These are phyloP conservation scores for Spheniscus mendiculus DNA, from an alignment of 2,113 vertebrate genomes.

Conservation along the genomic window DNA sequence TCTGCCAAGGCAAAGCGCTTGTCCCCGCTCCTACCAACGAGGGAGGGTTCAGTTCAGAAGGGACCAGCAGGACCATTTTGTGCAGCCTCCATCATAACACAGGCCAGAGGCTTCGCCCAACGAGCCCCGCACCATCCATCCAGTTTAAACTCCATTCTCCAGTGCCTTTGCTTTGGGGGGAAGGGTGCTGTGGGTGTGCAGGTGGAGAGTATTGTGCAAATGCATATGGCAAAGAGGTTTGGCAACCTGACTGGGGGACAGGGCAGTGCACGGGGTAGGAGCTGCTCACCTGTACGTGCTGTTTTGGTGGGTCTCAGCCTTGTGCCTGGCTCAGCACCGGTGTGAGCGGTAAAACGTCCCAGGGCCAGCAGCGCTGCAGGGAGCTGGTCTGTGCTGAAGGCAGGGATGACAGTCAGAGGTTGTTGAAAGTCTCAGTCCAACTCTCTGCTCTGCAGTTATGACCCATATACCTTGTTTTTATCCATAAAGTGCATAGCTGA, in stretches of 20 bases:
- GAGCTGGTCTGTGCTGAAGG: not conserved
- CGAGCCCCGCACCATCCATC: fast-evolving
- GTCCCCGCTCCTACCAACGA: fast-evolving
- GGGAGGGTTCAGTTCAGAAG: not conserved
- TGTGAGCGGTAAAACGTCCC: fast-evolving
- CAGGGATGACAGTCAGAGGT: not conserved
- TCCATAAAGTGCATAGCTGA: not conserved
- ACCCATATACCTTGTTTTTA: not conserved
- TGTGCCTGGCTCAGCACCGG: not conserved
- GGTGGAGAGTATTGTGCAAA: fast-evolving
- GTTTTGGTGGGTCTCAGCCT: not conserved
- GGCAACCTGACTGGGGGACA: not conserved
- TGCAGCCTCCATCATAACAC: not conserved
- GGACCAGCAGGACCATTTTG: not conserved
- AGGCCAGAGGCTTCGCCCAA: not conserved
- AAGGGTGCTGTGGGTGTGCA: not conserved
- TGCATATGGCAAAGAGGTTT: fast-evolving
- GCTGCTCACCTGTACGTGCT: not conserved
- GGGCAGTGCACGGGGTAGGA: not conserved
- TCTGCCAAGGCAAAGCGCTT: not conserved
- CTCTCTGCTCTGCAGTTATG: not conserved
- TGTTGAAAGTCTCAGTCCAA: not conserved
- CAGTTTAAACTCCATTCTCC: not conserved
- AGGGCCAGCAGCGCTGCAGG: not conserved
- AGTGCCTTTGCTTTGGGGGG: not conserved